A percentile compares a stretch with the other conserved stretches of the same genome.
Evolutionary conservation across 2,888 invertebrate genomes (phyloP).

Genomic region (Stictocephala bisonia): DNA sequence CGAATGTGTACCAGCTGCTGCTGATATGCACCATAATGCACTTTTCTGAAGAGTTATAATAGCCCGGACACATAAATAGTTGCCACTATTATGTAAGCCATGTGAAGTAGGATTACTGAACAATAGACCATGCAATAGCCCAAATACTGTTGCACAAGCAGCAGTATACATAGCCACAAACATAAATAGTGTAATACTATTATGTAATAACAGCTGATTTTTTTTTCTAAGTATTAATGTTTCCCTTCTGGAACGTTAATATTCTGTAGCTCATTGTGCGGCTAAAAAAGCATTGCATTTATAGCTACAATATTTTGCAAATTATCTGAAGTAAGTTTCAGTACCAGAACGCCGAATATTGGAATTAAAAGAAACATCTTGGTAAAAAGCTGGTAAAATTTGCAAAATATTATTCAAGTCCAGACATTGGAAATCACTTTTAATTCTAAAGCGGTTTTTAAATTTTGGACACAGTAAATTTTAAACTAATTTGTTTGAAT

Average conservation of each 20-base stretch:
- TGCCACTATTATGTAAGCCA: constrained; percentile 53
- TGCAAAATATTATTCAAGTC: constrained; percentile 46
- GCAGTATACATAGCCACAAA: constrained; percentile 51
- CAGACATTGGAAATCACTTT: constrained; percentile 23
- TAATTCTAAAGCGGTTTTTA: constrained; percentile 28
- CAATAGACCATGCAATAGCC: constrained; percentile 55
- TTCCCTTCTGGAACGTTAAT: background rate
- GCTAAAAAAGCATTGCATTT: constrained; percentile 3
- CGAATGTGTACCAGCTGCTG: constrained; percentile 51
- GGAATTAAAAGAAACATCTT: constrained; percentile 32
- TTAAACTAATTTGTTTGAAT: constrained; percentile 45
- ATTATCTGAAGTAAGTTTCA: constrained; percentile 37
- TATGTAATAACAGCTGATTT: constrained; percentile 49
- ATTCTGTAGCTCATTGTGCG: constrained; percentile 19
- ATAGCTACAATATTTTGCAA: constrained; percentile 50
- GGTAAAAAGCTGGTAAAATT: constrained; percentile 46
- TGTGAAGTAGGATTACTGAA: constrained; percentile 46
- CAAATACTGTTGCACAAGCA: constrained; percentile 51
- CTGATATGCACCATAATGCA: constrained; percentile 49
- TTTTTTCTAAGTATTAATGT: constrained; percentile 23
- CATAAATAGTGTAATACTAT: constrained; percentile 51
- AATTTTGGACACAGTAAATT: constrained; percentile 43
- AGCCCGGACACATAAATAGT: constrained; percentile 48
- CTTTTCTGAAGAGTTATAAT: constrained; percentile 47
- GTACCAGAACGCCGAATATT: constrained; percentile 34